A percentile compares a stretch with the other conserved stretches of the same genome.
Conservation (phyloP, 2,113 vertebrate genomes). For the Gasterosteus nipponicus region DNA sequence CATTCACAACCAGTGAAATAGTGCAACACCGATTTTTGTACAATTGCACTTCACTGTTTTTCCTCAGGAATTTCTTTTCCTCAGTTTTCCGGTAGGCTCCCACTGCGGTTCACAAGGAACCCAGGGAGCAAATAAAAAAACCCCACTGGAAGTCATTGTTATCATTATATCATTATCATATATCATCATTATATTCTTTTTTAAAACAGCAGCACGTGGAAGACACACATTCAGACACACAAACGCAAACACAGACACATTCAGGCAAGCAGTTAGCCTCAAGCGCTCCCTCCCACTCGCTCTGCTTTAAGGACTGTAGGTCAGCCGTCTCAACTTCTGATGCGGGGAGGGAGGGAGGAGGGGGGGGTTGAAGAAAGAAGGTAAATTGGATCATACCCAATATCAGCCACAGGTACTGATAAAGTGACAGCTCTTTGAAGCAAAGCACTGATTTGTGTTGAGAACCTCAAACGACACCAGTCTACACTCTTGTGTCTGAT, state of each 20-base stretch:
- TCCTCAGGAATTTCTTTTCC: constrained; percentile 15
- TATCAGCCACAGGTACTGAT: background rate
- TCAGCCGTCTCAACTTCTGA: constrained; percentile 44
- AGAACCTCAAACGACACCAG: background rate
- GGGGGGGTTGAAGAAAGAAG: background rate
- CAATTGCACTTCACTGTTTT: constrained; percentile 1
- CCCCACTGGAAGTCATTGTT: constrained; percentile 73
- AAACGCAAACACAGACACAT: constrained; percentile 29
- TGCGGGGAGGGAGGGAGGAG: no score
- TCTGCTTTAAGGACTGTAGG: constrained; percentile 43
- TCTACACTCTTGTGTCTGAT: constrained; percentile 68
- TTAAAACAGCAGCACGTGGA: no score
- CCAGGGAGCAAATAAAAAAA: constrained; percentile 65
- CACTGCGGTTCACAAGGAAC: constrained; percentile 71
- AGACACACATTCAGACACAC: constrained; percentile 9
- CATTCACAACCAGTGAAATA: background rate
- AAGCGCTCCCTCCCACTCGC: constrained; percentile 32
- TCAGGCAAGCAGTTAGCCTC: constrained; percentile 42
- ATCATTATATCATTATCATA: no score
- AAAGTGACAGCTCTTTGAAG: background rate
- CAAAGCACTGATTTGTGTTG: background rate
- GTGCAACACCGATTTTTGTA: background rate
- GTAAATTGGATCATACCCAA: background rate
- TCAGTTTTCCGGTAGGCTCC: constrained; percentile 47
- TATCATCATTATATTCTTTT: no score